A percentile compares a stretch with the other conserved stretches of the same genome.
Conservation (phyloP, 2,797 vertebrate species). For the Epinephelus coioides region DNA sequence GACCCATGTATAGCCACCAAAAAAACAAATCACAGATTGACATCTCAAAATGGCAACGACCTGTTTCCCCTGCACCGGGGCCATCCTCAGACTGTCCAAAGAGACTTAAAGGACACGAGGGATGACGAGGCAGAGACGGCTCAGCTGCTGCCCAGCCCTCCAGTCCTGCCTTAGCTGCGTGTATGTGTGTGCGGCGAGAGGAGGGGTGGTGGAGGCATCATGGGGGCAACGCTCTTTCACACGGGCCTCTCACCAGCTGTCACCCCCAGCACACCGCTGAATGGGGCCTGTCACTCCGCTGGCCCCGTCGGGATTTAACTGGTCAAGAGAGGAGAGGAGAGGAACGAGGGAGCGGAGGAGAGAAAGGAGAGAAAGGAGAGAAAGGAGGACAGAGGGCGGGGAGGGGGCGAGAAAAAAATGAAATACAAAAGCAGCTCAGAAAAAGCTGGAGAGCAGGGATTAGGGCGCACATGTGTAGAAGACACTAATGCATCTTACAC, state of each 20-base stretch:
- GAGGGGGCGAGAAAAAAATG: conserved; percentile 64
- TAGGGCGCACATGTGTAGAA: conserved; percentile 93
- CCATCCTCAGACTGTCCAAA: conserved; percentile 3
- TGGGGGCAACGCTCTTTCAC: conserved; percentile 89
- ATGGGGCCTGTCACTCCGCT: conserved; percentile 94
- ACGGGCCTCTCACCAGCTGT: conserved; percentile 95
- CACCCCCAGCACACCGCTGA: conserved; percentile 93
- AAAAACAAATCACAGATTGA: neutral
- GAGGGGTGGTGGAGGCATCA: conserved; percentile 59
- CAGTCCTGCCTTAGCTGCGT: conserved; percentile 19
- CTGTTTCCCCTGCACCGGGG: conserved; percentile 5
- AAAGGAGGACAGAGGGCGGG: conserved; percentile 32
- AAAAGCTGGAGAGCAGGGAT: conserved; percentile 90
- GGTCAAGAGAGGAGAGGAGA: conserved; percentile 63
- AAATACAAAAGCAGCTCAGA: conserved; percentile 95
- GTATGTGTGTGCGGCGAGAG: conserved; percentile 12
- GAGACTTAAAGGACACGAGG: conserved; percentile 22
- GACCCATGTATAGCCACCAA: neutral
- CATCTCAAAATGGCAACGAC: conserved; percentile 38
- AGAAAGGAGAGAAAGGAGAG: conserved; percentile 45
- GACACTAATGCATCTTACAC: conserved; percentile 95
- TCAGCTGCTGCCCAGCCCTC: conserved; percentile 66
- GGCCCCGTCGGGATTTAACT: conserved; percentile 71
- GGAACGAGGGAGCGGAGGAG: conserved; percentile 24
- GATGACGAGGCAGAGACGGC: conserved; percentile 28